Percentiles rank a stretch among this genome's conserved stretches.
phyloP scores from a whole-genome alignment of 2,113 vertebrate species.

The Bolborhynchus lineola region DNA sequence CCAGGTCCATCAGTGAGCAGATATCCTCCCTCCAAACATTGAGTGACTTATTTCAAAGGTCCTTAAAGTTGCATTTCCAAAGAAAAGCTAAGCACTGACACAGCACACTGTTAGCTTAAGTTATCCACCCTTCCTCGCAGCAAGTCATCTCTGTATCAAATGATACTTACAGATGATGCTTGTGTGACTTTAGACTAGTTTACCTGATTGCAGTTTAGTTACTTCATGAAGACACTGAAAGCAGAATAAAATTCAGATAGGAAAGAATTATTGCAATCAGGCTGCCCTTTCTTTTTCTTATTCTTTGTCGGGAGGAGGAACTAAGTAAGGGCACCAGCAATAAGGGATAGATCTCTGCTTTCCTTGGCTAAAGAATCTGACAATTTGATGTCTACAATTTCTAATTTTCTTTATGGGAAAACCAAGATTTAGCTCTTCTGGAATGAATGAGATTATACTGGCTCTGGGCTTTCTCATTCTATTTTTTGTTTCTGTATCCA shows the following conservation, averaged over 20 bases:
- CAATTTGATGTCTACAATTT: neutral
- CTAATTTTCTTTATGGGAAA: slow-evolving; percentile 29
- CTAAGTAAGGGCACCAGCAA: slow-evolving; percentile 1
- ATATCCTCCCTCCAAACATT: neutral
- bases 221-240: neutral
- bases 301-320: neutral
- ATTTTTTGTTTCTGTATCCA: slow-evolving; percentile 32
- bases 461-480: slow-evolving; percentile 11
- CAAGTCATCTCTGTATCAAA: neutral
- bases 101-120: neutral
- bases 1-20: neutral
- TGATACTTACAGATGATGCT: neutral
- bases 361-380: slow-evolving; percentile 15
- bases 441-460: slow-evolving; percentile 38
- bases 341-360: neutral
- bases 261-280: neutral
- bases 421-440: slow-evolving; percentile 24
- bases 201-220: neutral
- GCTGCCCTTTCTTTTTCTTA: neutral
- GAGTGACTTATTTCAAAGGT: neutral
- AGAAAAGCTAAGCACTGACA: neutral
- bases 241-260: neutral
- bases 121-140: neutral
- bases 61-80: neutral
- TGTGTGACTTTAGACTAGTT: neutral